Evolutionary conservation across 2,113 vertebrate species (phyloP).

Genomic region (Gambusia affinis): DNA sequence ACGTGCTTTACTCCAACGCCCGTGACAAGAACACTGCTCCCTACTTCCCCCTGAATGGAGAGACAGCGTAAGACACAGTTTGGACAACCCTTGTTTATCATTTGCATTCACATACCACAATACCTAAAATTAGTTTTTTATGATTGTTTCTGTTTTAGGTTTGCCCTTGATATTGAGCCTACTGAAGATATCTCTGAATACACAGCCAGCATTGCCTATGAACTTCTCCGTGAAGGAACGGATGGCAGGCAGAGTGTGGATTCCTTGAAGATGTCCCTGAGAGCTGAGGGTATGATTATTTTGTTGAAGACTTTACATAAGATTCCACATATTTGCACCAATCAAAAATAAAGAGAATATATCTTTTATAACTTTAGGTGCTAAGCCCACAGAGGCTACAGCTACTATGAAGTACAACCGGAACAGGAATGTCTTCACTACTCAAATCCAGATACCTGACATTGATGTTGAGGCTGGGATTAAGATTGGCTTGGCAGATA

Average conservation of each 20-base stretch:
- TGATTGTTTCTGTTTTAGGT: conserved; percentile 69
- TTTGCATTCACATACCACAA: background rate
- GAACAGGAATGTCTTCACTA: conserved; percentile 80
- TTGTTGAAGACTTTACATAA: background rate
- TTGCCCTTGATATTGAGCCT: conserved; percentile 82
- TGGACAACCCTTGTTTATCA: background rate
- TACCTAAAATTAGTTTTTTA: background rate
- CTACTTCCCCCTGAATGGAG: conserved; percentile 84
- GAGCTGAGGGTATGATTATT: conserved; percentile 81
- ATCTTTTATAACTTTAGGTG: conserved; percentile 68
- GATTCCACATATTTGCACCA: background rate
- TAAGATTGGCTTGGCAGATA: conserved; percentile 82
- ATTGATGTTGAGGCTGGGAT: conserved; percentile 82
- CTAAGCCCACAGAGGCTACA: conserved; percentile 76
- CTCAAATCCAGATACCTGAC: conserved; percentile 83
- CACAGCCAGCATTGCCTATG: conserved; percentile 81
- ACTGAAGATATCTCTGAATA: conserved; percentile 84
- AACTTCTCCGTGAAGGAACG: conserved; percentile 74
- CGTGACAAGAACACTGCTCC: conserved; percentile 70
- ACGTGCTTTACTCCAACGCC: conserved; percentile 58
- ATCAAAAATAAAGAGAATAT: background rate
- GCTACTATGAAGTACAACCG: conserved; percentile 85
- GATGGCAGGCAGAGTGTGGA: conserved; percentile 80
- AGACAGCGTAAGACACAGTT: conserved; percentile 77
- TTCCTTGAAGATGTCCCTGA: conserved; percentile 80